Percentiles rank a stretch among this genome's conserved stretches.
phyloP scores from a whole-genome alignment of 2,113 vertebrate species.

The Oreochromis spilurus region DNA sequence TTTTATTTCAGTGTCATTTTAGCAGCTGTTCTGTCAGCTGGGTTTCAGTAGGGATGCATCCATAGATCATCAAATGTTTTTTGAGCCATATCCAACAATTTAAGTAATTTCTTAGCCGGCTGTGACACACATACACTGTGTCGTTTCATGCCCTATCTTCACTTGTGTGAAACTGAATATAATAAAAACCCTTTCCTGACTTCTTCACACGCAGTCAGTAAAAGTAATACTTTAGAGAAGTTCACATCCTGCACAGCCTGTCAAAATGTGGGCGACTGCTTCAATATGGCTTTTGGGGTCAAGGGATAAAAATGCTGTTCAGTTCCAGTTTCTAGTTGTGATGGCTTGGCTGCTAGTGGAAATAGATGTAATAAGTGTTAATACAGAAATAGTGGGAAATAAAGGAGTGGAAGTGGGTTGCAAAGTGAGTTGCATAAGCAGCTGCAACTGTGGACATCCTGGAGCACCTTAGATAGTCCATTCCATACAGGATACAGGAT shows the following conservation, averaged over 20 bases:
- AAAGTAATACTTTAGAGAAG: neutral
- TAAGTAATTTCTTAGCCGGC: neutral
- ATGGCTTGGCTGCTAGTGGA: neutral
- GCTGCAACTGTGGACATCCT: neutral
- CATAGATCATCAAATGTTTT: fast-evolving
- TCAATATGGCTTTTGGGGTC: neutral
- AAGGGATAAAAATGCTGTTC: neutral
- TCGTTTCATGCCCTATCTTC: neutral
- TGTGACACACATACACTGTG: neutral
- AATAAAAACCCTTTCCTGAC: neutral
- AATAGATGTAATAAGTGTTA: neutral
- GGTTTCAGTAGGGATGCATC: neutral
- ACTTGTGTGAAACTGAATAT: neutral
- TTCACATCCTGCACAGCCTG: neutral
- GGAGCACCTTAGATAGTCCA: neutral
- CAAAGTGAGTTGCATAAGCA: neutral
- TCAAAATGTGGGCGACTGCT: neutral
- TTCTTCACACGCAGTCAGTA: neutral
- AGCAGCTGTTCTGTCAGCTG: neutral
- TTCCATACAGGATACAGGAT: neutral
- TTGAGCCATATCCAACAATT: neutral
- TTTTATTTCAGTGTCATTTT: neutral
- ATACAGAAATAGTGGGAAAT: neutral
- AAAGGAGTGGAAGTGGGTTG: neutral
- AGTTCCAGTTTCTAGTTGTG: neutral